Conservation (phyloP, 2,888 invertebrate species). For the Dynastes hyllus region DNA sequence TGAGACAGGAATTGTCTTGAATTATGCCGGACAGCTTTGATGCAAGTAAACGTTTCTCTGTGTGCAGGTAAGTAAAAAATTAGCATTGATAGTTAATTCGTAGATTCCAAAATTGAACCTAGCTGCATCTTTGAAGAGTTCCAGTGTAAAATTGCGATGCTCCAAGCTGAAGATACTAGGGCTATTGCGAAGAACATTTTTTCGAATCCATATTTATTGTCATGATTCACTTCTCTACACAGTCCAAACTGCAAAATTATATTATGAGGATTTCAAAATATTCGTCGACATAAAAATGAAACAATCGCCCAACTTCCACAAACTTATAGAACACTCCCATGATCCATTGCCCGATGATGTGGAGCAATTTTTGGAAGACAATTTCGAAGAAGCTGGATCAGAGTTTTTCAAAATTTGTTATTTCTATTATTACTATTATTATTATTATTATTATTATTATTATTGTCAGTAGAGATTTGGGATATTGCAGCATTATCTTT, state of each 20-base stretch:
- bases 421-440: no score
- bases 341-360: conserved; percentile 62
- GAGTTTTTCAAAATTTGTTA: conserved; percentile 73
- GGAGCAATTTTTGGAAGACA: conserved; percentile 74
- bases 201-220: conserved; percentile 82
- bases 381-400: conserved; percentile 82
- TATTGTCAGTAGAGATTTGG: no score
- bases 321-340: conserved; percentile 74
- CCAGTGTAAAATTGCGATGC: not conserved
- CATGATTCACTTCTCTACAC: conserved; percentile 85
- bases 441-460: no score
- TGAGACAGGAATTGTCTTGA: no score
- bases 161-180: not conserved
- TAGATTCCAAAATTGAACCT: not conserved
- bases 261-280: conserved; percentile 86
- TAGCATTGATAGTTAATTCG: not conserved
- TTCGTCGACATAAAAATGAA: conserved; percentile 93
- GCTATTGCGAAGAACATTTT: conserved; percentile 50
- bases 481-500: no score
- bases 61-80: not conserved
- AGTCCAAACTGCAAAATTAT: conserved; percentile 87
- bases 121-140: not conserved
- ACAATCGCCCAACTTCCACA: conserved; percentile 77
- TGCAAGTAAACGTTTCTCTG: no score
- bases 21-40: no score